Evolutionary conservation across 2,888 invertebrate genomes (phyloP).

Genomic region (Diogma glabrata): DNA sequence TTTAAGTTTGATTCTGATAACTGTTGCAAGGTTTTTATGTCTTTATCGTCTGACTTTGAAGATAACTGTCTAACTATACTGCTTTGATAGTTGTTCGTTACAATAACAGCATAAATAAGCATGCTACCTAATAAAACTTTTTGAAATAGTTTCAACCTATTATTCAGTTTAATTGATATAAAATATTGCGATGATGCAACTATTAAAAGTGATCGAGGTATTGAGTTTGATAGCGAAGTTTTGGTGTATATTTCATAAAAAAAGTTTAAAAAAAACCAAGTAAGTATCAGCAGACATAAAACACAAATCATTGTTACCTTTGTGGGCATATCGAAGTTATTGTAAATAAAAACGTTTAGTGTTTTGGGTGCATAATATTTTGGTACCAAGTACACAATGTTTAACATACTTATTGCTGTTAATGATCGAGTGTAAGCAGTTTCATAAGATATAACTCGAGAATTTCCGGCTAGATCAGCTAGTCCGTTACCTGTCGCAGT

Average conservation of each 20-base stretch:
- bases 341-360: constrained; percentile 9
- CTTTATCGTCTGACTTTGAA: neutral
- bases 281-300: neutral
- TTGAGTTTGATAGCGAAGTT: neutral
- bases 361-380: neutral
- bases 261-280: constrained; percentile 4
- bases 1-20: neutral
- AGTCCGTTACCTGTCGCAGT: neutral
- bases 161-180: neutral
- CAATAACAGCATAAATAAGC: neutral
- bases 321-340: neutral
- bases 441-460: neutral
- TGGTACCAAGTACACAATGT: neutral
- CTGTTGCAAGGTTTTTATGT: constrained; percentile 1
- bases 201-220: constrained; percentile 1
- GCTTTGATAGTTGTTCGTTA: constrained; percentile 1
- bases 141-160: neutral
- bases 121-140: neutral
- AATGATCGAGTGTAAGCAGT: neutral
- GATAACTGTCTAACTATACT: constrained; percentile 1
- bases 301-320: neutral
- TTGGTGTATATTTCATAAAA: neutral
- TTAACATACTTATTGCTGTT: neutral
- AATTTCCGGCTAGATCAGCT: constrained; percentile 5
- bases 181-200: neutral